Conservation (phyloP, 1,140 invertebrate genomes). For the Hormaphis cornu region DNA sequence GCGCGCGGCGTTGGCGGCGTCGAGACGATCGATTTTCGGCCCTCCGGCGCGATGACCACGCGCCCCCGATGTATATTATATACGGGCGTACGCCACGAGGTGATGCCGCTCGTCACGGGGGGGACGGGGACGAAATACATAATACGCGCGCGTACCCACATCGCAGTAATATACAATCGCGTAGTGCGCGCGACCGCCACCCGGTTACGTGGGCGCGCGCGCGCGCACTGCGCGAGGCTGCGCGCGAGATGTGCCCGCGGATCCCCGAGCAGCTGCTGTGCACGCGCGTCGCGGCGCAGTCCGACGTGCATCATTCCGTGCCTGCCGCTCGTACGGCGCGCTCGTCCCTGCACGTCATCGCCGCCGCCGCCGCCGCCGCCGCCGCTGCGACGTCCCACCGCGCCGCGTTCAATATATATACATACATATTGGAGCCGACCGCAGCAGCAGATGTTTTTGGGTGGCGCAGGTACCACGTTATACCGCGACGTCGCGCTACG, state of each 20-base stretch:
- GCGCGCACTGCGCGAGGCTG: background rate
- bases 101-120: background rate
- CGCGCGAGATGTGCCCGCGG: background rate
- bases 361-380: too few species aligned
- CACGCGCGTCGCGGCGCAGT: background rate
- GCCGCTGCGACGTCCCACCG: background rate
- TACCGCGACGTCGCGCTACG: background rate
- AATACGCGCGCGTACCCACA: background rate
- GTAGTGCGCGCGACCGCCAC: background rate
- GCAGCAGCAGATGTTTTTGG: too few species aligned
- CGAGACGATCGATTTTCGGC: background rate
- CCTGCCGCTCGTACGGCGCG: conserved; percentile 4
- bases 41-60: background rate
- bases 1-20: background rate
- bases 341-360: background rate
- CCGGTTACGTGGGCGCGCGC: too few species aligned
- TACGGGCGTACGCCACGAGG: too few species aligned
- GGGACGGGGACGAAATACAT: background rate
- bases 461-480: too few species aligned
- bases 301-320: conserved; percentile 14
- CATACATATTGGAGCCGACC: too few species aligned
- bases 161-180: too few species aligned
- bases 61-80: too few species aligned
- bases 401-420: too few species aligned
- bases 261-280: background rate